These are phyloP conservation scores for Eupithecia exiguata DNA, from an alignment of 2,888 invertebrate species.

Conservation along the genomic window DNA sequence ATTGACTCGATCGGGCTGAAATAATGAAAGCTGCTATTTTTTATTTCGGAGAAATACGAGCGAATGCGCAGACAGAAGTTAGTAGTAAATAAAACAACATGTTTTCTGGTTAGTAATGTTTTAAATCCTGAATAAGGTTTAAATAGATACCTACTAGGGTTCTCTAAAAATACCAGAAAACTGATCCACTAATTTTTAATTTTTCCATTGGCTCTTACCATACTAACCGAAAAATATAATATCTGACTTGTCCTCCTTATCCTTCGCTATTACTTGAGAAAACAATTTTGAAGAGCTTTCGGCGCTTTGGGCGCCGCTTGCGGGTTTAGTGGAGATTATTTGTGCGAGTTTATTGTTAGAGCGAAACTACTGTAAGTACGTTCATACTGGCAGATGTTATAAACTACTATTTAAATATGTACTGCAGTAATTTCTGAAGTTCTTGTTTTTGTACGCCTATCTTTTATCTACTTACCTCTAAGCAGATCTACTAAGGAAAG, in stretches of 20 bases:
- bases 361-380: neutral
- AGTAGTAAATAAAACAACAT: too few species aligned
- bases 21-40: too few species aligned
- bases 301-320: neutral
- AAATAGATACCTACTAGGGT: too few species aligned
- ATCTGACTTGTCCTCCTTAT: neutral
- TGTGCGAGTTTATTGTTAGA: neutral
- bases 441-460: neutral
- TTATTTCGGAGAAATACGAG: too few species aligned
- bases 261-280: neutral
- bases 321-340: conserved; percentile 1
- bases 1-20: too few species aligned
- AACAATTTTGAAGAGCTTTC: conserved; percentile 3
- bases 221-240: neutral
- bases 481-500: neutral
- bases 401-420: neutral
- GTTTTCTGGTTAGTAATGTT: too few species aligned
- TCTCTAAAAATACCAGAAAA: too few species aligned
- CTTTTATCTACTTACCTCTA: neutral
- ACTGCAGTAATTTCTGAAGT: neutral
- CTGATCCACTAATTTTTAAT: too few species aligned
- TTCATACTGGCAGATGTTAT: neutral
- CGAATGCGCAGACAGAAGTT: too few species aligned
- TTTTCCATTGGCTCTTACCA: neutral
- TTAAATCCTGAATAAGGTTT: too few species aligned